Evolutionary conservation across 2,888 invertebrate genomes (phyloP), one percentile per base, ranked within the genome.

Genomic region (Diarsia rubi): DNA sequence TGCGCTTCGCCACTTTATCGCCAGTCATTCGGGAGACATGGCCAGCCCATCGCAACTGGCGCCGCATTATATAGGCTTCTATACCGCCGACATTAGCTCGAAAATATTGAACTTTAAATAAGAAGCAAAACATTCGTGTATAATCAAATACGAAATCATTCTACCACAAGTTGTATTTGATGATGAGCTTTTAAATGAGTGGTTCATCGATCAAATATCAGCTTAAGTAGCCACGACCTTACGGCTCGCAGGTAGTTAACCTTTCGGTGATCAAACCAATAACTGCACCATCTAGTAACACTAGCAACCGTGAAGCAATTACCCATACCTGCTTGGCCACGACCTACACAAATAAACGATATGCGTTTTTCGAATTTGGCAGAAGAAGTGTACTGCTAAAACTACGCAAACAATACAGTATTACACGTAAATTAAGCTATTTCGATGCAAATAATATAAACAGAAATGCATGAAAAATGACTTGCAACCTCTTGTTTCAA

Each of bases 281-380:
- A 79, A 47, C 57, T 21, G 8, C 19, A 44, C 1, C n/a, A 31
- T 54, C 37, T 69, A 60, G 44, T 52, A 62, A 42, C 21, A 42
- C 14, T 2, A 27, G n/a, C 19, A 44, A 64, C 37, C 21, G 42
- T 68, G 44, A 80, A 47, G 68, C 42, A 71, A 81, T 24, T 21
- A 21, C 5, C 21, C 8, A 60, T 66, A 62, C 69, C 5, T 3
- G 42, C 62, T 42, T 62, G 14, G 42, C 14, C 60, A 62, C n/a
- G 4, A 62, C 21, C 6, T 21, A 19, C 19, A 27, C 27, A 9
- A 0, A 6, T 8, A 59, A 31, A 3, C 9, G 27, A 31, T 9
- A 19, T 19, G 31, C 3, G 16, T 57, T 24, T 37, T 37, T 5
- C 8, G 37, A 37, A 37, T 37, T 8, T 37, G 37, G 6, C 8